These are phyloP conservation scores for Neodiprion fabricii DNA, from an alignment of 1,140 invertebrate genomes.

Conservation along the genomic window DNA sequence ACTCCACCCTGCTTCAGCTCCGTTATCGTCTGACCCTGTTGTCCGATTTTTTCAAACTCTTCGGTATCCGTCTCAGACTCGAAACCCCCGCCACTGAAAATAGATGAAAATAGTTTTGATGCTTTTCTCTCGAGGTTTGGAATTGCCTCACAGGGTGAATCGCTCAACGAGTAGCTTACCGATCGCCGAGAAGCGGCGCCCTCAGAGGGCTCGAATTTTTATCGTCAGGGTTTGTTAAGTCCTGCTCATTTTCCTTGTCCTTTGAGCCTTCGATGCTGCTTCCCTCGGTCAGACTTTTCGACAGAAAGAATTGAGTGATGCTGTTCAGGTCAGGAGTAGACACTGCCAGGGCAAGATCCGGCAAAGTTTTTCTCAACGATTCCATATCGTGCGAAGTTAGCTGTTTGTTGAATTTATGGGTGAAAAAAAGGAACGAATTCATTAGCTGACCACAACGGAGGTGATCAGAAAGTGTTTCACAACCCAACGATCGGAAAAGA, in stretches of 20 bases:
- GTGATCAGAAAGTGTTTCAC: too few species aligned
- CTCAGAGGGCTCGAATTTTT: constrained; percentile 31
- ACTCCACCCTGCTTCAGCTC: constrained; percentile 53
- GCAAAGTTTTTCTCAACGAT: constrained; percentile 68
- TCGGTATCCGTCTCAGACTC: constrained; percentile 84
- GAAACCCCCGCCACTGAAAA: constrained; percentile 67
- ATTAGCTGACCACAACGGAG: too few species aligned
- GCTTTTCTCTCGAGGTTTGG: background rate
- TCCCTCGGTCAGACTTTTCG: constrained; percentile 53
- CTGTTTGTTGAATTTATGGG: constrained; percentile 32
- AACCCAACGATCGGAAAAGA: too few species aligned
- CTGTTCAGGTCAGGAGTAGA: constrained; percentile 69
- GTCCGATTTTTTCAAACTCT: constrained; percentile 81
- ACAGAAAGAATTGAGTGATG: constrained; percentile 76
- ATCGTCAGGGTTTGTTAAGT: constrained; percentile 33
- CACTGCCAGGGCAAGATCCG: constrained; percentile 66
- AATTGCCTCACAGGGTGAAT: background rate
- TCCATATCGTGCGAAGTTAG: constrained; percentile 72
- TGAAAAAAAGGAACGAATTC: too few species aligned
- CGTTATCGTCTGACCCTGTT: constrained; percentile 55
- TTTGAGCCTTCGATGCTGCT: constrained; percentile 46
- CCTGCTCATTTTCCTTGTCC: constrained; percentile 45
- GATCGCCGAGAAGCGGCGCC: constrained; percentile 44
- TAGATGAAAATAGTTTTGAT: constrained; percentile 31
- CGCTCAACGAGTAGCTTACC: constrained; percentile 32